Percentiles rank a stretch among this genome's conserved stretches.
Evolutionary conservation across 2,797 vertebrate species (phyloP).

Genomic region (Leuciscus waleckii): DNA sequence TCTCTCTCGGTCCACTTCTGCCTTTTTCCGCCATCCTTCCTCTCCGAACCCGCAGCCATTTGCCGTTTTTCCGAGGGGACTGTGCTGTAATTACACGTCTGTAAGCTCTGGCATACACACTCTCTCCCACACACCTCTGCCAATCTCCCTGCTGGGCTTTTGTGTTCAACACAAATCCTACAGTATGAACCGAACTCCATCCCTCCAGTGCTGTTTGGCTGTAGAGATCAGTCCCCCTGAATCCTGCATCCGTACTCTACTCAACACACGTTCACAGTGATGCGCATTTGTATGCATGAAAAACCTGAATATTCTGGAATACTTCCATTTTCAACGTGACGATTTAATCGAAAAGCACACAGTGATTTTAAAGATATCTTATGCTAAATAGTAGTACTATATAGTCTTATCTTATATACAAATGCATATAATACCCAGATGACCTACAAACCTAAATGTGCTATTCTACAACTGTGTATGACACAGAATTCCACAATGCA

Average conservation of each 20-base stretch:
- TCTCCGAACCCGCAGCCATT: conserved; percentile 2
- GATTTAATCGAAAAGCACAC: neutral
- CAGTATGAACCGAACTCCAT: conserved; percentile 51
- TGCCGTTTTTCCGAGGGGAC: conserved; percentile 15
- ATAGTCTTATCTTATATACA: neutral
- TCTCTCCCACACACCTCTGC: conserved; percentile 44
- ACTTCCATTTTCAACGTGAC: neutral
- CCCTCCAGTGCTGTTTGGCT: neutral
- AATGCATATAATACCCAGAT: neutral
- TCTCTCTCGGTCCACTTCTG: conserved; percentile 28
- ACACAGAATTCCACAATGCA: neutral
- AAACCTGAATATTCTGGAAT: neutral
- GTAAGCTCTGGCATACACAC: conserved; percentile 29
- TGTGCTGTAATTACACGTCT: conserved; percentile 60
- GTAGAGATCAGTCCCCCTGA: neutral
- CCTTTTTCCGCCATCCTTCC: conserved; percentile 5
- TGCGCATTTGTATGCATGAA: conserved; percentile 19
- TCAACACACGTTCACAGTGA: neutral
- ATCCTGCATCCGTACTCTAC: neutral
- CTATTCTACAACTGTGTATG: neutral
- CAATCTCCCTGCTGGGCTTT: conserved; percentile 49
- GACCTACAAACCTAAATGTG: neutral
- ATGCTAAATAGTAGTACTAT: neutral
- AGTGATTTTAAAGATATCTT: neutral
- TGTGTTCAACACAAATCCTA: conserved; percentile 53